phyloP scores from a whole-genome alignment of 1,140 invertebrate species.

The Sitodiplosis mosellana region DNA sequence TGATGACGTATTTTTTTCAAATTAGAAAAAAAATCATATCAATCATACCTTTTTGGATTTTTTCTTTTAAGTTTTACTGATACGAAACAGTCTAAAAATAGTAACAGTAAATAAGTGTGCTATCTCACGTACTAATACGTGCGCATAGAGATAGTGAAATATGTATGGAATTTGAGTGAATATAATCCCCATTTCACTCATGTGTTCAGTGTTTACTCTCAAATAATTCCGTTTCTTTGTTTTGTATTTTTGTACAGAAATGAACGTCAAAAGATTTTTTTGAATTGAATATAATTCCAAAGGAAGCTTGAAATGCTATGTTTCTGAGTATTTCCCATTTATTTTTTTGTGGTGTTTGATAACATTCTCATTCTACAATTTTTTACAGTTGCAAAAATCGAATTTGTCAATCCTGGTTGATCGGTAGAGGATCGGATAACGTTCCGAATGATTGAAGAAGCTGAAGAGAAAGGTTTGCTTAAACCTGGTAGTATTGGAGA shows the following conservation, averaged over 20 bases:
- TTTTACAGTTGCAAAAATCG: constrained; percentile 18
- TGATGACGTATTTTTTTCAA: too few species aligned
- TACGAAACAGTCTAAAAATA: too few species aligned
- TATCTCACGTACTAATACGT: too few species aligned
- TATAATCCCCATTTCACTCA: too few species aligned
- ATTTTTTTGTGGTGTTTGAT: not conserved
- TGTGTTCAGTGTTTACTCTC: too few species aligned
- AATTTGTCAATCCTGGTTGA: constrained; percentile 89
- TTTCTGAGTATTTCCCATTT: constrained; percentile 57
- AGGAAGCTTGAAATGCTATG: constrained; percentile 69
- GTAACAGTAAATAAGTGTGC: too few species aligned
- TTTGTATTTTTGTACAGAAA: constrained; percentile 5
- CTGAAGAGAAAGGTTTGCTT: constrained; percentile 61
- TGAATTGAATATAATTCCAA: constrained; percentile 70
- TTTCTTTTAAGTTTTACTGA: too few species aligned
- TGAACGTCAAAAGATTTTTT: constrained; percentile 14
- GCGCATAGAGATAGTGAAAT: too few species aligned
- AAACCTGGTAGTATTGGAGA: constrained; percentile 72
- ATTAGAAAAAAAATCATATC: too few species aligned
- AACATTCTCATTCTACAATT: not conserved
- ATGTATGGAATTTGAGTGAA: too few species aligned
- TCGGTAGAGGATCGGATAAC: constrained; percentile 91
- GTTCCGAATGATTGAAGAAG: constrained; percentile 80
- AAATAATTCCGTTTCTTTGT: too few species aligned
- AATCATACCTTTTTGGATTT: too few species aligned